A percentile compares a stretch with the other conserved stretches of the same genome.
These are phyloP conservation scores for Drosophila kokeensis DNA, from an alignment of 2,888 invertebrate genomes.

Conservation along the genomic window DNA sequence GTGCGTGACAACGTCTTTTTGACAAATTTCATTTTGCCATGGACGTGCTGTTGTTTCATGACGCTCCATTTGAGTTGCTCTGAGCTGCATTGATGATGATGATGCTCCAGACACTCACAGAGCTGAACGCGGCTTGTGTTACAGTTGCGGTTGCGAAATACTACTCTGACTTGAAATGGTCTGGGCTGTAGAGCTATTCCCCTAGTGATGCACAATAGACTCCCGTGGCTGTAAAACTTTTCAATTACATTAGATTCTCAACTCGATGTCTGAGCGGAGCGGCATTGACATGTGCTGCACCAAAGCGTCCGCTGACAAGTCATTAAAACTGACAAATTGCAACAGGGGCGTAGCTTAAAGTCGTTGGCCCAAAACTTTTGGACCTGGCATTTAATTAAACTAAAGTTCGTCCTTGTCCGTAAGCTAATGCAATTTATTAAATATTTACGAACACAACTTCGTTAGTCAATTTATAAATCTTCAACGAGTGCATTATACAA, in stretches of 20 bases:
- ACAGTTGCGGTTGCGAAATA: conserved; percentile 57
- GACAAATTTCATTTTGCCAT: conserved; percentile 78
- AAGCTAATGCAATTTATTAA: conserved; percentile 75
- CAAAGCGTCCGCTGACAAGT: conserved; percentile 75
- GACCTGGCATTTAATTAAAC: conserved; percentile 73
- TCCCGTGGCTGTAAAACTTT: conserved; percentile 62
- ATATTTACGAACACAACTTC: conserved; percentile 67
- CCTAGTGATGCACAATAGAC: conserved; percentile 1
- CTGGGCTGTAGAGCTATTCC: neutral
- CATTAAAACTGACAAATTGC: conserved; percentile 78
- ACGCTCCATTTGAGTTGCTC: conserved; percentile 62
- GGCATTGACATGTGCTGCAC: conserved; percentile 52
- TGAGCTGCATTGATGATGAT: conserved; percentile 50
- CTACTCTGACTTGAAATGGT: conserved; percentile 10
- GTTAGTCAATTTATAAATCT: conserved; percentile 39
- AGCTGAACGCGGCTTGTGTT: conserved; percentile 30
- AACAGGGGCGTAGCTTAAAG: conserved; percentile 57
- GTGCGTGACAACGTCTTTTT: conserved; percentile 79
- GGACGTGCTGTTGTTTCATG: conserved; percentile 77
- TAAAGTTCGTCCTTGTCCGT: conserved; percentile 54
- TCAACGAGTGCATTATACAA: conserved; percentile 32
- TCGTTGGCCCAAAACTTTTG: conserved; percentile 57
- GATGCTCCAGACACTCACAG: conserved; percentile 17
- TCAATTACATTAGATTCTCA: conserved; percentile 75
- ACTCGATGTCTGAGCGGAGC: conserved; percentile 45